These are phyloP conservation scores for Tyria jacobaeae DNA, from an alignment of 2,888 invertebrate genomes.

Conservation along the genomic window DNA sequence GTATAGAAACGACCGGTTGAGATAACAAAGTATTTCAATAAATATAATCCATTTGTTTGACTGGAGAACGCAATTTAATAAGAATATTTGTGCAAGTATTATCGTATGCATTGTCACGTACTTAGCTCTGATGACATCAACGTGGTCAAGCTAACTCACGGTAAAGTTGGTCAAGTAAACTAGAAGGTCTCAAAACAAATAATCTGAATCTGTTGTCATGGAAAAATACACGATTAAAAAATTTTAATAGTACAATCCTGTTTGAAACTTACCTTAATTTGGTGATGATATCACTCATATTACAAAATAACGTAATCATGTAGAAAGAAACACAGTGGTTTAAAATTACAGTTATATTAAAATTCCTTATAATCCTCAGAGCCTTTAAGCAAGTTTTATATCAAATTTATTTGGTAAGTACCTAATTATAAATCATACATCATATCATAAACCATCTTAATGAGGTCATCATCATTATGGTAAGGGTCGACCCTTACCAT, in stretches of 20 bases:
- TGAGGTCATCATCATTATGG: too few relatives aligned
- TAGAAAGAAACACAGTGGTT: not conserved
- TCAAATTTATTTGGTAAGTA: not conserved
- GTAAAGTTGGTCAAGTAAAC: constrained; percentile 9
- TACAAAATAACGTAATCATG: constrained; percentile 9
- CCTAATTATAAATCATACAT: too few relatives aligned
- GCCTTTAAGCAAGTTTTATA: not conserved
- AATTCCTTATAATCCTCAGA: not conserved
- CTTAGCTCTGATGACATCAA: constrained; percentile 3
- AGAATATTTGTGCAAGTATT: not conserved
- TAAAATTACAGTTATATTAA: not conserved
- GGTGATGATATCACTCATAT: constrained; percentile 41
- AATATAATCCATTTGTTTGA: constrained; percentile 6
- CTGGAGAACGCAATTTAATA: not conserved
- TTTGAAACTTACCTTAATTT: constrained; percentile 39
- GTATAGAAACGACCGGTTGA: not conserved
- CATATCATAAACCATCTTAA: too few relatives aligned
- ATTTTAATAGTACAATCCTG: constrained; percentile 36
- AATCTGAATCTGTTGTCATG: constrained; percentile 14
- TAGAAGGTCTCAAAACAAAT: constrained; percentile 14
- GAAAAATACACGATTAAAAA: constrained; percentile 17
- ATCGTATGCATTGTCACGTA: constrained; percentile 2
- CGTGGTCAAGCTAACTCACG: not conserved
- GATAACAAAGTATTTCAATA: constrained; percentile 11
- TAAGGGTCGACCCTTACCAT: too few relatives aligned